phyloP scores from a whole-genome alignment of 2,797 vertebrate genomes.

The Spea hammondii region DNA sequence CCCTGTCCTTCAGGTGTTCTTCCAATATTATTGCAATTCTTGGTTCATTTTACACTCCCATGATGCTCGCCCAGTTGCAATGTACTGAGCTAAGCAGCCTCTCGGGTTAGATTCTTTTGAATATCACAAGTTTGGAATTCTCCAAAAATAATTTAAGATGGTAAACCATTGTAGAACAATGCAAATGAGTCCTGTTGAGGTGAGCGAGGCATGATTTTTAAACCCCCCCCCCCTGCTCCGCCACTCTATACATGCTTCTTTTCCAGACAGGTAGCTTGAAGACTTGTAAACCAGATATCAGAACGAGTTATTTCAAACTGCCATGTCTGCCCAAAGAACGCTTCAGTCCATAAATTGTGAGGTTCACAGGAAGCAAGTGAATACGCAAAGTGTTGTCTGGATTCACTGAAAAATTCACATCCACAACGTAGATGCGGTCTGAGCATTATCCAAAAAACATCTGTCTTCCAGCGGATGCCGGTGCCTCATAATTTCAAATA shows the following conservation, averaged over 20 bases:
- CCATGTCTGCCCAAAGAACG: constrained; percentile 53
- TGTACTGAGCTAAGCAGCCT: no score
- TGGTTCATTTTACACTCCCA: no score
- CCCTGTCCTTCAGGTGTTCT: no score
- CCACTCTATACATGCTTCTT: not conserved
- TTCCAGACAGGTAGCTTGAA: not conserved
- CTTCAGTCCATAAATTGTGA: constrained; percentile 9
- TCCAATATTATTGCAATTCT: no score
- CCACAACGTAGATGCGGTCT: constrained; percentile 4
- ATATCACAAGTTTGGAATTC: no score
- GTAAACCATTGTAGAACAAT: no score
- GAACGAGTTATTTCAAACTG: constrained; percentile 19
- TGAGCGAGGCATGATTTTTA: no score
- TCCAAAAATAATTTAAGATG: no score
- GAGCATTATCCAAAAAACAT: constrained; percentile 43
- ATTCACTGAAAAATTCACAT: constrained; percentile 34
- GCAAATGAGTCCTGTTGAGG: no score
- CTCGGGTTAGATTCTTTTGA: no score
- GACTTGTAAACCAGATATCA: constrained; percentile 41
- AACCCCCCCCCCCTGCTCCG: no score
- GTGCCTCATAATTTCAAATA: constrained; percentile 54
- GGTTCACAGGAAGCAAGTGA: constrained; percentile 42
- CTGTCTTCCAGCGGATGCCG: constrained; percentile 46
- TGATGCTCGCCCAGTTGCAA: no score
- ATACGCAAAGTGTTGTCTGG: constrained; percentile 49